Evolutionary conservation across 2,113 vertebrate genomes (phyloP), one percentile per base, ranked within the genome.

Genomic region (Phylloscopus whistleri): DNA sequence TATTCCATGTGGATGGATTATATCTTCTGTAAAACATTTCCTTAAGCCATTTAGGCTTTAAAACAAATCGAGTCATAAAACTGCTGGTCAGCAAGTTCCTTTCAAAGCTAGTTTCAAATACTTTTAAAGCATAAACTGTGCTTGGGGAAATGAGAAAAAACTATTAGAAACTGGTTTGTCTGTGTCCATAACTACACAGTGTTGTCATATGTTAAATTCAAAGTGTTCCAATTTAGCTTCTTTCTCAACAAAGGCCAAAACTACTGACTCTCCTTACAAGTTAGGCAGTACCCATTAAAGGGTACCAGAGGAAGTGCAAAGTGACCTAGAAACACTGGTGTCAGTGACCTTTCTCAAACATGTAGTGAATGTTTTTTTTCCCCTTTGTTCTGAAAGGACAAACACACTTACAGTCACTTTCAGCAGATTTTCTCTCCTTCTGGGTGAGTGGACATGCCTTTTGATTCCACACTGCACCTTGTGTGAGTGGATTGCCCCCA

Each of bases 61-160:
- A 95, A 97, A 96, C 84, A 96, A 97, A 97, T 95, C 88, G 94
- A 94, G 86, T 82, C 41, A 82, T 68, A 89, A 96, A 96, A 95
- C 78, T 93, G 75, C 79, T 88, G 81, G 95, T 96, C 96, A 97
- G 95, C 91, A 97, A 76, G 56, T 92, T 96, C 67, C 46, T 91
- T 93, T 81, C n/a, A 81, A 93, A 96, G 67, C 95, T 92, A 91
- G 70, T 59, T 96, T 93, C 59, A 80, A 88, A 93, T 68, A 93
- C 37, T 93, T 96, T 69, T 75, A 69, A 91, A 93, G 58, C 64
- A 92, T 60, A 87, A 96, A 86, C 11, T 56, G 35, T 46, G 28
- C 76, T 87, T 76, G 44, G 63, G 44, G 87, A 91, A 78, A 81
- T 79, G 52, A 70, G 37, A 33, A 51, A 87, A 90, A 93, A 39